A percentile compares a stretch with the other conserved stretches of the same genome.
These are phyloP conservation scores for Esperia sulphurella DNA, from an alignment of 2,888 invertebrate genomes.

Conservation along the genomic window DNA sequence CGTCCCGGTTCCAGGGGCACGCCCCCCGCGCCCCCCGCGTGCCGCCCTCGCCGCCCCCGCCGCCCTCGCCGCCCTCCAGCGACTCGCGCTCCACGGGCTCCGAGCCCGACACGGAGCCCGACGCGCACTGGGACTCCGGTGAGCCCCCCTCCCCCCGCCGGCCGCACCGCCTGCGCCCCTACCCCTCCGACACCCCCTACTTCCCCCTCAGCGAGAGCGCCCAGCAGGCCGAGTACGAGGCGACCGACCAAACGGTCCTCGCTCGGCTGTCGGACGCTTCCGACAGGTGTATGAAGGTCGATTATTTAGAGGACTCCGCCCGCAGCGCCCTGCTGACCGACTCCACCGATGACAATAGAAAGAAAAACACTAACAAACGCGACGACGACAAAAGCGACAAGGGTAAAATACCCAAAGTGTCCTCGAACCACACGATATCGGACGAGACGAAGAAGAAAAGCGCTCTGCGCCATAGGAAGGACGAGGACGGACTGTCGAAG, in stretches of 20 bases:
- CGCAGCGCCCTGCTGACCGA: neutral
- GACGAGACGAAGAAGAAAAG: slow-evolving; percentile 11
- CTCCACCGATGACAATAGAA: slow-evolving; percentile 2
- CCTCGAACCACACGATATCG: slow-evolving; percentile 21
- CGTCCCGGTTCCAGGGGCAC: slow-evolving; percentile 48
- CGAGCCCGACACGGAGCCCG: slow-evolving; percentile 58
- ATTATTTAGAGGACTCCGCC: neutral
- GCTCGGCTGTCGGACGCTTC: neutral
- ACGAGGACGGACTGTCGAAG: slow-evolving; percentile 2
- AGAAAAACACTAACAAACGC: slow-evolving; percentile 5
- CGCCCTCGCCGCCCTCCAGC: slow-evolving; percentile 40
- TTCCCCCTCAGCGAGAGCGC: neutral
- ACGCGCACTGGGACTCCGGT: slow-evolving; percentile 88
- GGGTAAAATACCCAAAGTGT: slow-evolving; percentile 23
- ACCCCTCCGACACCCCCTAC: neutral
- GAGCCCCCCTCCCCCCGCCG: slow-evolving; percentile 52
- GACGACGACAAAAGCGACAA: slow-evolving; percentile 8
- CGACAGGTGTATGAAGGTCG: neutral
- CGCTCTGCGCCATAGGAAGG: slow-evolving; percentile 5
- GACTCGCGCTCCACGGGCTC: slow-evolving; percentile 50
- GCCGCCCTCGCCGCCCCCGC: slow-evolving; percentile 25
- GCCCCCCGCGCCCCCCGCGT: slow-evolving; percentile 24
- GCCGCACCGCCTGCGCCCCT: too few species aligned
- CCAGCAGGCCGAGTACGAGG: neutral
- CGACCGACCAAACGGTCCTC: neutral